phyloP scores from a whole-genome alignment of 2,113 vertebrate species.

The Anoplopoma fimbria region DNA sequence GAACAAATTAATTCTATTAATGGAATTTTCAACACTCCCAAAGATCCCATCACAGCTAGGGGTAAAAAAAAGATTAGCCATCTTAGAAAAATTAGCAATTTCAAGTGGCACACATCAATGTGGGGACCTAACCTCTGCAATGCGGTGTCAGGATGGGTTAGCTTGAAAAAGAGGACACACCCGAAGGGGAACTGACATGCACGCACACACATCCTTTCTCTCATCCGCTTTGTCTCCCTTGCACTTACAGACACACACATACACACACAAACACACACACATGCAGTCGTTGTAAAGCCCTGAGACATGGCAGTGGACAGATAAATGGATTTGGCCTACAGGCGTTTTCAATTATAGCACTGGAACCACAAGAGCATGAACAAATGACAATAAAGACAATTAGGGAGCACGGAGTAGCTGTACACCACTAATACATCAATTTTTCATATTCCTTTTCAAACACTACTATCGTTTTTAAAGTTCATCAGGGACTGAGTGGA shows the following conservation, averaged over 20 bases:
- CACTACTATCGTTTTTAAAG: background rate
- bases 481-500: conserved; percentile 21
- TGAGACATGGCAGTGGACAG: conserved; percentile 58
- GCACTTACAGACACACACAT: conserved; percentile 23
- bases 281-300: conserved; percentile 38
- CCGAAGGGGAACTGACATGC: conserved; percentile 56
- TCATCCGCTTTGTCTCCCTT: conserved; percentile 1
- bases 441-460: conserved; percentile 23
- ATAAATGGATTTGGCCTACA: conserved; percentile 79
- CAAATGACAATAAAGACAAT: conserved; percentile 64
- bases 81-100: conserved; percentile 79
- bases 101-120: conserved; percentile 78
- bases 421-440: conserved; percentile 12
- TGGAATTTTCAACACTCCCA: conserved; percentile 77
- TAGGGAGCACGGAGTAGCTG: conserved; percentile 45
- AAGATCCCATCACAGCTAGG: conserved; percentile 74
- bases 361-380: conserved; percentile 51
- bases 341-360: conserved; percentile 74
- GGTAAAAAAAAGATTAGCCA: conserved; percentile 75
- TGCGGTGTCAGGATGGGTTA: conserved; percentile 78
- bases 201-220: conserved; percentile 7
- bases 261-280: conserved; percentile 40
- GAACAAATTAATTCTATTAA: conserved; percentile 79
- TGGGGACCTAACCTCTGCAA: conserved; percentile 71
- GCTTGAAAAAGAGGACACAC: conserved; percentile 62